Base-by-base conservation (phyloP, 2,888 invertebrate genomes). In the Habroteleia sp. region DNA sequence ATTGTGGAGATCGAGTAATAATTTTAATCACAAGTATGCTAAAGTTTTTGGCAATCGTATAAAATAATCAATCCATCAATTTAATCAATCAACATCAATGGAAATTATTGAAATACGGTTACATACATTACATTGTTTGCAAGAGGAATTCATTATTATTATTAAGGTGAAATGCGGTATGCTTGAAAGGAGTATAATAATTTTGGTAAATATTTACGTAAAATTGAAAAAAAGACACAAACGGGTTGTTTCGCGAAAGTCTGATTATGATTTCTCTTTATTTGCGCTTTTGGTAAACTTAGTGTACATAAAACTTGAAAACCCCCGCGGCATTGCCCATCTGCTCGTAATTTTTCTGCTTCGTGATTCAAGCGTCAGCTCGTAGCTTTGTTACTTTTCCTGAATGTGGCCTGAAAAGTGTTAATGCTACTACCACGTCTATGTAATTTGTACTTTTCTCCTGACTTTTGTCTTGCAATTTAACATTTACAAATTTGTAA, bases 211-310 rank as follows among this genome's bases (percentile, higher is more conserved):
- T 27, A 35, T 54, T 54, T 16, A 39, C 25, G 17, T 17, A 16
- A 35, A 54, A 39, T 54, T 54, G 39, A 25, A 37, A 35, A 50
- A 23, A 29, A 25, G 23, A 4, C 3, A 11, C 17, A 13, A 50
- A 20, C 37, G 37, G 14, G 35, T 50, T 50, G 50, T 6, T 50
- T 50, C 29, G n/a, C 14, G n/a, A 27, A 16, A 27, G 14, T 14
- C 20, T 33, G 39, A 11, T 23, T 39, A 27, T 13, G 25, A 54
- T 25, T 54, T 29, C 17, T 39, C 52, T 54, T 54, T 54, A 23
- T 54, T 54, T 39, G 52, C 8, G 16, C 27, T 10, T 54, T 54
- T 56, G 14, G 31, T 13, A 16, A 42, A 56, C 41, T 41, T 41
- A 29, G 20, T 14, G 52, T n/a, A 39, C 39, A 29, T 14, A 33